Base-by-base conservation (phyloP, 2,113 vertebrate genomes). In the Rafetus swinhoei region DNA sequence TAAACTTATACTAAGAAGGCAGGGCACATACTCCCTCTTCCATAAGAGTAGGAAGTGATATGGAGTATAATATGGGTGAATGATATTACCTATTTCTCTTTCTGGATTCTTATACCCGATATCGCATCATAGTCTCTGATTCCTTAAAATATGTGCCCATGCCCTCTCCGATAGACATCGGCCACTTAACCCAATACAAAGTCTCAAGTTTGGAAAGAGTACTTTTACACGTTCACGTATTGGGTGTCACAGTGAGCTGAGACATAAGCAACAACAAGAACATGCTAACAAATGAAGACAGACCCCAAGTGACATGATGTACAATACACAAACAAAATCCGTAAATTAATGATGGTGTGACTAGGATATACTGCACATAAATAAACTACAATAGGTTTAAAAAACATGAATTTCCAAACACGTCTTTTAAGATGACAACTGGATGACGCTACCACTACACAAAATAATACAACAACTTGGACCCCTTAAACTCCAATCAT, bases 1-100 rank as follows among this genome's bases (percentile, higher is more conserved):
- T 79, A 90, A 90, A 94, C 89, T 82, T 83, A 93, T 79, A 69
- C 83, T 93, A 89, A 80, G 88, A 87, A 89, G 82, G 55, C 72
- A 87, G 85, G 80, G 65, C 82, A 87, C 39, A 85, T 7, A 85
- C 29, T 25, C 39, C 39, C 4, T 18, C 24, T 76, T 90, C 81
- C 50, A 72, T 77, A 74, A 89, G 18, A 87, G 80, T 24, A 72
- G 8, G 79, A 77, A 35, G 29, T 72, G 15, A 4, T 81, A 85
- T 45, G 11, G 9, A n/a, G 2, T 59, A 85, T 21, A 87, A n/a
- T 35, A 88, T 35, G 81, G 93, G 86, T 3, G 1, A 80, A 7
- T 7, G 55, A 3, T 82, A 81, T 15, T 19, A 3, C 39, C 88
- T 3, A 53, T 69, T 84, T 84, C 35, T 1, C 19, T 86, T n/a